Evolutionary conservation across 2,797 vertebrate species (phyloP), one percentile per base, ranked within the genome.

Genomic region (Oreonectes daqikongensis): DNA sequence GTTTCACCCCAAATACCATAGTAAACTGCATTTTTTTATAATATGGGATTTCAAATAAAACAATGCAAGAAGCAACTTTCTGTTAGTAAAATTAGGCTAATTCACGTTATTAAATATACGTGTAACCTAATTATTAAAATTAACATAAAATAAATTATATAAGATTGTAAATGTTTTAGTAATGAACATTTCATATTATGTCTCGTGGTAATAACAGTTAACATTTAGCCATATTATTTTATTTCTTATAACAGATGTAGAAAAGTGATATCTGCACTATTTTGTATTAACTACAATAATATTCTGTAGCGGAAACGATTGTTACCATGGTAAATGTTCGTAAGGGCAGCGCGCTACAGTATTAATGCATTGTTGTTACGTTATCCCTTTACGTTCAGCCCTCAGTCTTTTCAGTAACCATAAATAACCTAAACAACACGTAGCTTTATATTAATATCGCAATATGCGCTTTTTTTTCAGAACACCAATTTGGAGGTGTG

Each of bases 401-500:
- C 9, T 18, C 10, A 2, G 5, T 28, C 38, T 18, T 26, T 69
- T 53, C n/a, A 17, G 11, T n/a, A 24, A 2, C 1, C 57, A 4
- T 17, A 64, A 38, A 30, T 11, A 22, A 57, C 61, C 1, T 4
- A 20, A 30, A 10, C 15, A 18, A 11, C 4, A 66, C 9, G n/a
- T 0, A 10, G 18, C 15, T 60, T 11, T 17, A 18, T 6, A 60
- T 10, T 18, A 9, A 32, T 8, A 0, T 60, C 4, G 24, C 5
- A 57, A 30, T 18, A 6, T 7, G 14, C 55, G 14, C 5, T 17
- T 3, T 57, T 30, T 28, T 14, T 15, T 17, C 26, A 1, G 5
- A 60, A 60, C 24, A 8, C 30, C 17, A 52, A 50, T 15, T 7
- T 15, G 68, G 89, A 83, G 90, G 90, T 75, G 91, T 89, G 91